Evolutionary conservation across 2,797 vertebrate species (phyloP).

Genomic region (Carduelis carduelis): DNA sequence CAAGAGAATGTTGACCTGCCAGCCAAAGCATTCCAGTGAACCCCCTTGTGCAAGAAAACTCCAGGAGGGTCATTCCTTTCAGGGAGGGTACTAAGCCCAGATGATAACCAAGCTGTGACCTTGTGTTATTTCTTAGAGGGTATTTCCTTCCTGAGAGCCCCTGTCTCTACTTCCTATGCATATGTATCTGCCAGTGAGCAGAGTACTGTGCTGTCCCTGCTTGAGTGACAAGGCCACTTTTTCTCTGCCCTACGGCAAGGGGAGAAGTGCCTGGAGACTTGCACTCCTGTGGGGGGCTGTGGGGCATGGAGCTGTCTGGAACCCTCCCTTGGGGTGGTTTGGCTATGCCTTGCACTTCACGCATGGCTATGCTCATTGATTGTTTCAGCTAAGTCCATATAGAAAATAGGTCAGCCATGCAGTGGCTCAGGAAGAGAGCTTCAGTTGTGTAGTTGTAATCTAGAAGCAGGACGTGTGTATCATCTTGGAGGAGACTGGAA

Average conservation of each 20-base stretch:
- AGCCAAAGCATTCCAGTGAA: background rate
- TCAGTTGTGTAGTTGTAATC: background rate
- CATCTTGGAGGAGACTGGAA: background rate
- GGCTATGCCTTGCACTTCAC: background rate
- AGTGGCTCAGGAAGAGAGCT: conserved; percentile 13
- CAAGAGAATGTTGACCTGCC: background rate
- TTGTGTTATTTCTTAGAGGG: background rate
- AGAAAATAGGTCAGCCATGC: conserved; percentile 54
- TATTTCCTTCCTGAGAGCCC: background rate
- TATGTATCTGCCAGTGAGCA: background rate
- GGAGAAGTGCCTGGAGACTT: background rate
- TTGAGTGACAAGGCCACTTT: background rate
- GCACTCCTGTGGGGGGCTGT: background rate
- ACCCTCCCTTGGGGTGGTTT: background rate
- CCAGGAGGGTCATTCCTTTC: background rate
- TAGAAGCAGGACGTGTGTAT: background rate
- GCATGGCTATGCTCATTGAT: conserved; percentile 29
- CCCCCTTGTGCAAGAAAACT: background rate
- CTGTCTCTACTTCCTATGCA: background rate
- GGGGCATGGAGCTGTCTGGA: background rate
- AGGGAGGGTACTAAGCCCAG: background rate
- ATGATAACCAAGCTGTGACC: background rate
- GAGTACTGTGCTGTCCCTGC: background rate
- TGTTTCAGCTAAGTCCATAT: background rate
- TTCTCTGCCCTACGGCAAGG: background rate